Percentiles rank a stretch among this genome's conserved stretches.
These are phyloP conservation scores for Sebastes schlegelii DNA, from an alignment of 2,113 vertebrate genomes.

Conservation along the genomic window DNA sequence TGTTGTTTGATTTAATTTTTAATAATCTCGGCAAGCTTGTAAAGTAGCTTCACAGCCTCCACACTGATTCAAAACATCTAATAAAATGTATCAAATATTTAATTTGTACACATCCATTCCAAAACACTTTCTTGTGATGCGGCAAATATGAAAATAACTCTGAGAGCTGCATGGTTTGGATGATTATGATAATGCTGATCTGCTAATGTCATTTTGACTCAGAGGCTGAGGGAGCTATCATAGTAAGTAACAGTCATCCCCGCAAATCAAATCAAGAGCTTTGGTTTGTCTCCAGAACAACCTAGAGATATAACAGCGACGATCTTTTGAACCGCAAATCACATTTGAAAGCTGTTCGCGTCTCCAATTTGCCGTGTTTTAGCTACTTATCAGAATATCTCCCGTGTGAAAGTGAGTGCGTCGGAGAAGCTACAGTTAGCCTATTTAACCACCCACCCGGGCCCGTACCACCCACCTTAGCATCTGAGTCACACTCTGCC, in stretches of 20 bases:
- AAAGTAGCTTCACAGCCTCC: conserved; percentile 36
- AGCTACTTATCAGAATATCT: conserved; percentile 83
- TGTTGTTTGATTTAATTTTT: conserved; percentile 28
- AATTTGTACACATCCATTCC: conserved; percentile 61
- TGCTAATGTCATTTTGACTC: conserved; percentile 77
- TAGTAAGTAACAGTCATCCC: conserved; percentile 73
- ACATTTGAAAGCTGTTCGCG: conserved; percentile 78
- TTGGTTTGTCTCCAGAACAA: conserved; percentile 82
- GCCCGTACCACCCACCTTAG: conserved; percentile 84
- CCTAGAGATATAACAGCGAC: conserved; percentile 71
- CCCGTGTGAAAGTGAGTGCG: conserved; percentile 78
- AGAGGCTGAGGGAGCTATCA: conserved; percentile 71
- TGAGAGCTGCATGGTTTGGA: conserved; percentile 69
- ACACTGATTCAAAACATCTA: conserved; percentile 55
- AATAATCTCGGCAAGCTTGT: conserved; percentile 31
- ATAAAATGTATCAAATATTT: conserved; percentile 57
- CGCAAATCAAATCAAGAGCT: conserved; percentile 79
- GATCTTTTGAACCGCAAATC: conserved; percentile 82
- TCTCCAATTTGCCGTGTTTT: conserved; percentile 79
- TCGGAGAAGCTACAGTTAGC: conserved; percentile 81
- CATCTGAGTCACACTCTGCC: conserved; percentile 84
- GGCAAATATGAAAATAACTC: conserved; percentile 78
- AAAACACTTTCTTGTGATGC: conserved; percentile 70
- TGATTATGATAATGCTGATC: conserved; percentile 82
- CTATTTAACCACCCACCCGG: conserved; percentile 86